Evolutionary conservation across 2,797 vertebrate species (phyloP), one percentile per base, ranked within the genome.

Genomic region (Onychomys arenicola): DNA sequence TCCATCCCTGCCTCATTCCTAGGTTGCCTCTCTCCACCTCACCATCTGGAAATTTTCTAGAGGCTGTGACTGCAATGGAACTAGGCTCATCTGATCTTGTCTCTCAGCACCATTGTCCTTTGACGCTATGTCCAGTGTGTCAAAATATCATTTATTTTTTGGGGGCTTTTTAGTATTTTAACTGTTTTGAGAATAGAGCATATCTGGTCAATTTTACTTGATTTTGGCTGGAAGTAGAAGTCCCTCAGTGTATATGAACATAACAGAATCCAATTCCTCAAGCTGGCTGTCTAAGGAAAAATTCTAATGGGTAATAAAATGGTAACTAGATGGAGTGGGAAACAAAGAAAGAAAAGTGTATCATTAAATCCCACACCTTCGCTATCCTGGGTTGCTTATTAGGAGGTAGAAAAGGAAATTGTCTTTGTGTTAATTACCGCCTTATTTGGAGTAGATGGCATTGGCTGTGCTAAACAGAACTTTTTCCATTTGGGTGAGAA

Each of bases 281-380:
- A 96, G 67, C 61, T 75, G 76, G 40, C 27, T 86, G 80, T 55
- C 77, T 94, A 46, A 75, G 71, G 57, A 94, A 57, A 4, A 59
- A 46, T 80, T 96, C 82, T 91, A 89, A 94, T 89, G 40, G 29
- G 16, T 84, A 93, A 90, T 91, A 89, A 93, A 95, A 92, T 78
- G 82, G 2, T 89, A 89, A 90, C 49, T 67, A 95, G 25, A 43
- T 93, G 32, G 55, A 8, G 19, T 25, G 40, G 96, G 78, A 73
- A 69, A 17, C 4, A 89, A 59, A 96, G 63, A 84, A 85, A 43
- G 13, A 84, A 75, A 73, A 83, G 87, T 67, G 8, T 55, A 16
- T 10, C 80, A 75, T 78, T 77, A 95, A 96, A 32, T 52, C 25
- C 21, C 21, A 96, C 2, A 63, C 5, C 19, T 52, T 67, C 89